A percentile compares a stretch with the other conserved stretches of the same genome.
phyloP scores from a whole-genome alignment of 2,797 vertebrate species.

The Myioborus miniatus region DNA sequence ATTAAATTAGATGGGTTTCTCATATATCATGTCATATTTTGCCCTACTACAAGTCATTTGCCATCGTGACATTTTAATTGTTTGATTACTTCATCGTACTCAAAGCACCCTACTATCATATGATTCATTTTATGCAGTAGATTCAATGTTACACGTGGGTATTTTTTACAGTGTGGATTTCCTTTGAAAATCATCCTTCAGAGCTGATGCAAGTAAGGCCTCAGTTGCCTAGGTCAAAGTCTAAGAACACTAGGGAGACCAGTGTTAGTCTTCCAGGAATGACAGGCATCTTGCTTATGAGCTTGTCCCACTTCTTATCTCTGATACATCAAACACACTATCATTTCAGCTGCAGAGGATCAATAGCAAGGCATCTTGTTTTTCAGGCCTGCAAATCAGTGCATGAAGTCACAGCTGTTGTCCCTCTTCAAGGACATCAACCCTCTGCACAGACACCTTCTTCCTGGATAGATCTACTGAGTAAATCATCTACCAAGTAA shows the following conservation, averaged over 20 bases:
- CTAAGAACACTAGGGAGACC: not conserved
- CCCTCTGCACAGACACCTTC: not conserved
- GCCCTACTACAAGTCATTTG: not conserved
- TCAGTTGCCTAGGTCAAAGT: not conserved
- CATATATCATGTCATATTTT: not conserved
- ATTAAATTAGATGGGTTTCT: not conserved
- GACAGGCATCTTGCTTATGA: not conserved
- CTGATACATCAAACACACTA: not conserved
- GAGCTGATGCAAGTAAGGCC: not conserved
- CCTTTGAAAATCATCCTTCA: not conserved
- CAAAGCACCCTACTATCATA: not conserved
- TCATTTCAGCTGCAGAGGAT: not conserved
- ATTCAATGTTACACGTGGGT: not conserved
- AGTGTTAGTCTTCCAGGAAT: not conserved
- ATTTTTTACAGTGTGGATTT: not conserved
- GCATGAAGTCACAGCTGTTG: not conserved
- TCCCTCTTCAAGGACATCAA: not conserved
- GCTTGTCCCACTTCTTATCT: not conserved
- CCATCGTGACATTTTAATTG: not conserved
- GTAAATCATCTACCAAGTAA: not conserved
- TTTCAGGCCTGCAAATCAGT: not conserved
- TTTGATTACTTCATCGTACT: not conserved
- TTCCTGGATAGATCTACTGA: not conserved
- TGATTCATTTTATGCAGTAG: not conserved
- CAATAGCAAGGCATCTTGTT: not conserved